phyloP scores from a whole-genome alignment of 2,888 invertebrate species.

The Piscicola geometra region DNA sequence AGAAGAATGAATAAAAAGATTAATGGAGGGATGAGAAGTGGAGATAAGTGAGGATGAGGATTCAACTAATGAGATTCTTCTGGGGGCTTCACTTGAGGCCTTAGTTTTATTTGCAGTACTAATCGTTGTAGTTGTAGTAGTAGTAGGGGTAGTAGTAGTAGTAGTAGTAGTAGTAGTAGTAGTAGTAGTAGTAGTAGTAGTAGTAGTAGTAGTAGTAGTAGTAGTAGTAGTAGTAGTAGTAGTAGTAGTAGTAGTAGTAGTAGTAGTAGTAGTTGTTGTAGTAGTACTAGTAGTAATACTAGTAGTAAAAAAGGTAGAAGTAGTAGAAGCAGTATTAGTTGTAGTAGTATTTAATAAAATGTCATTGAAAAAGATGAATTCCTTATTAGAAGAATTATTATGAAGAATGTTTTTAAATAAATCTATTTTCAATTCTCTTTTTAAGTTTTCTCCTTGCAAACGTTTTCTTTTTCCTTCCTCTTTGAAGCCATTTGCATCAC shows the following conservation, averaged over 20 bases:
- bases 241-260: conserved; percentile 28
- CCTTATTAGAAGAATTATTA: too few relatives aligned
- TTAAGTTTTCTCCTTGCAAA: too few relatives aligned
- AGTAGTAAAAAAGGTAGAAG: conserved; percentile 13
- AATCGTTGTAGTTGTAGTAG: not conserved
- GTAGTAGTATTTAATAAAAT: not conserved
- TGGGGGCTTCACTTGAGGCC: too few relatives aligned
- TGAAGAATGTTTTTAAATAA: not conserved
- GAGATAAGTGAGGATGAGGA: too few relatives aligned
- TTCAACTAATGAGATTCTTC: too few relatives aligned
- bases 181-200: conserved; percentile 24
- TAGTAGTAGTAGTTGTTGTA: conserved; percentile 22
- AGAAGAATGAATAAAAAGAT: too few relatives aligned
- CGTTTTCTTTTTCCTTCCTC: too few relatives aligned
- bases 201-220: conserved; percentile 27
- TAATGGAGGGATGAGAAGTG: too few relatives aligned
- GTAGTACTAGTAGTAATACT: conserved; percentile 22
- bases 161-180: conserved; percentile 19
- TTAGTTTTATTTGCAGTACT: not conserved
- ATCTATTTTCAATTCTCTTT: too few relatives aligned
- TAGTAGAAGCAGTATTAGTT: conserved; percentile 17
- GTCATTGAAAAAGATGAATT: too few relatives aligned
- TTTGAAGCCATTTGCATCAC: too few relatives aligned
- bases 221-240: conserved; percentile 28
- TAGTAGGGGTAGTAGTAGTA: conserved; percentile 13